A percentile compares a stretch with the other conserved stretches of the same genome.
These are phyloP conservation scores for Orthosia incerta DNA, from an alignment of 2,888 invertebrate species.

Conservation along the genomic window DNA sequence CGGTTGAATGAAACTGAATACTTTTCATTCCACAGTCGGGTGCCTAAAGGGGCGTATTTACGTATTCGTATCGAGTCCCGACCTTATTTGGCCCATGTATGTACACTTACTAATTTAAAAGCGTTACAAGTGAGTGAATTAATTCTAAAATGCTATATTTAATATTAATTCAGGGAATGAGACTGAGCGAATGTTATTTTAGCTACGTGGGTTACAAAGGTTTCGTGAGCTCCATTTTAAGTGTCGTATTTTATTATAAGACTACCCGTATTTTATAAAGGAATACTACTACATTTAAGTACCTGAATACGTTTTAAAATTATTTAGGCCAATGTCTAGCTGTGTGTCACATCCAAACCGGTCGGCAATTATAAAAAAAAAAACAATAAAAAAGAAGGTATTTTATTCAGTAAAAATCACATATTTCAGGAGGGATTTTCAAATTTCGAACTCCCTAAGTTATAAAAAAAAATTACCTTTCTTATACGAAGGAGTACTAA, in stretches of 20 bases:
- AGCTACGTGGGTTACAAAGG: background rate
- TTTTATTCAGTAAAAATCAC: too few relatives aligned
- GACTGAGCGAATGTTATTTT: slow-evolving; percentile 9
- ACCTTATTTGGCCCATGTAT: slow-evolving; percentile 26
- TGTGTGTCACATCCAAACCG: background rate
- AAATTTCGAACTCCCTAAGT: too few relatives aligned
- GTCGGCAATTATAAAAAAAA: background rate
- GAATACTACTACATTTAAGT: background rate
- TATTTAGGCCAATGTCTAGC: background rate
- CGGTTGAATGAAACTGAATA: slow-evolving; percentile 22
- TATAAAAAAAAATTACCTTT: too few relatives aligned
- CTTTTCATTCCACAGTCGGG: slow-evolving; percentile 9
- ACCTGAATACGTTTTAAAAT: background rate
- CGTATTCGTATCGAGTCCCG: slow-evolving; percentile 34
- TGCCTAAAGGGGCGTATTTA: slow-evolving; percentile 12
- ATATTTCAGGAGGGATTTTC: too few relatives aligned
- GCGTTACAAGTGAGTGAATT: slow-evolving; percentile 30
- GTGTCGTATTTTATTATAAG: background rate
- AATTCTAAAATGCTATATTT: slow-evolving; percentile 38
- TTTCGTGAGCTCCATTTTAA: slow-evolving; percentile 4
- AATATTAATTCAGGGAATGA: slow-evolving; percentile 13
- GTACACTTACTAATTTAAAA: slow-evolving; percentile 46
- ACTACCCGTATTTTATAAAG: background rate
- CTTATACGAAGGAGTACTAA: background rate
- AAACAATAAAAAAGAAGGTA: too few relatives aligned